phyloP scores from a whole-genome alignment of 2,113 vertebrate species.

The Porphyrio hochstetteri region DNA sequence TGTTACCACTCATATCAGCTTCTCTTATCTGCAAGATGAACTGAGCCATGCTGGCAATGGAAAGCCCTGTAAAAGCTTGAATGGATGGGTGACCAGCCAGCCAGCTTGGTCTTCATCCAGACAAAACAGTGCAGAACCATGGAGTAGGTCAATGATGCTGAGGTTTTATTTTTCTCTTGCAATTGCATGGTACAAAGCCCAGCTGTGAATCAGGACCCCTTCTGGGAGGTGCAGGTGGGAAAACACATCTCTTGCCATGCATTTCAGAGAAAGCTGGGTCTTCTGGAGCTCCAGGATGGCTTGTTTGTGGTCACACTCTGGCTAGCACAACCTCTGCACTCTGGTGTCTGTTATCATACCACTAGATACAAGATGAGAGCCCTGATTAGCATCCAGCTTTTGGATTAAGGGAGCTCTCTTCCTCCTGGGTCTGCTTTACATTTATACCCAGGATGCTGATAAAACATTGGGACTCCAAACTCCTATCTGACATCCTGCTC shows the following conservation, averaged over 20 bases:
- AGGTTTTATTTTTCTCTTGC: neutral
- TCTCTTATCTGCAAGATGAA: neutral
- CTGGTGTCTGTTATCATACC: neutral
- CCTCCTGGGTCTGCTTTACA: neutral
- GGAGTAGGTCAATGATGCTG: neutral
- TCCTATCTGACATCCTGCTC: neutral
- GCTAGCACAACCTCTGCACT: neutral
- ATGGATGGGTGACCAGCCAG: neutral
- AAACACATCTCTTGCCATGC: neutral
- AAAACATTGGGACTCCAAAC: neutral
- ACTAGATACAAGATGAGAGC: neutral
- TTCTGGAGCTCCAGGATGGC: neutral
- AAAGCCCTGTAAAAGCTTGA: neutral
- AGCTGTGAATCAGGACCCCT: neutral
- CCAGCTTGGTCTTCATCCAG: neutral
- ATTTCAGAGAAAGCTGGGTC: neutral
- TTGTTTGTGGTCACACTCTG: neutral
- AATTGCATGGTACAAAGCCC: neutral
- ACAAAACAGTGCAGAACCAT: neutral
- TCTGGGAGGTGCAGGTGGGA: neutral
- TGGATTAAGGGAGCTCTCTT: neutral
- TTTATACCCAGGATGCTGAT: neutral
- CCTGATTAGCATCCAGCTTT: neutral
- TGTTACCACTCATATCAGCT: neutral
- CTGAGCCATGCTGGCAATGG: neutral